phyloP scores from a whole-genome alignment of 2,888 invertebrate genomes.

The Plagodis pulveraria region DNA sequence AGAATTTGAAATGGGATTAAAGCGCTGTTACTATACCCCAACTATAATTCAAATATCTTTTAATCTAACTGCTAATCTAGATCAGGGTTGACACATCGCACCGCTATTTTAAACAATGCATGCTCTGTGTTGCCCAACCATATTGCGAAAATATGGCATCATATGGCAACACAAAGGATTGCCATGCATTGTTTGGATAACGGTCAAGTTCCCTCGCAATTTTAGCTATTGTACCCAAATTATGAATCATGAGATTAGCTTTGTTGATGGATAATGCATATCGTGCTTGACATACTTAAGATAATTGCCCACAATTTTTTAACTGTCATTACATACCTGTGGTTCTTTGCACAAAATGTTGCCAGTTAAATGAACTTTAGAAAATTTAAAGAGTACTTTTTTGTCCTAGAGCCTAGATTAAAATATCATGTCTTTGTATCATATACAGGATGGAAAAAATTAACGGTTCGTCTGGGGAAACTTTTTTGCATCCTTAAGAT shows the following conservation, averaged over 20 bases:
- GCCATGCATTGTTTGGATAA: slow-evolving; percentile 11
- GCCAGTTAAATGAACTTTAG: no score
- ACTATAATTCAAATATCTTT: no score
- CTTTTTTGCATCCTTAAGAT: no score
- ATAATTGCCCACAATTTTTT: background rate
- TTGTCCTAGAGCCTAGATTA: no score
- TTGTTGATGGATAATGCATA: background rate
- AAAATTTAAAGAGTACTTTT: no score
- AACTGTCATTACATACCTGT: no score
- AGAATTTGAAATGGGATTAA: no score
- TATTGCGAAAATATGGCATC: slow-evolving; percentile 6
- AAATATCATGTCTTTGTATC: no score
- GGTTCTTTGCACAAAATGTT: no score
- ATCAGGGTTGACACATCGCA: slow-evolving; percentile 16
- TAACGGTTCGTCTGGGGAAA: no score
- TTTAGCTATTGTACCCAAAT: slow-evolving; percentile 6
- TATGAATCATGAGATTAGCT: slow-evolving; percentile 15
- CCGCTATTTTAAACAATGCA: slow-evolving; percentile 6
- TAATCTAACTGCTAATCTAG: slow-evolving; percentile 14
- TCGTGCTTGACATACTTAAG: background rate
- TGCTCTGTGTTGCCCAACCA: slow-evolving; percentile 7
- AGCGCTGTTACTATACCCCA: no score
- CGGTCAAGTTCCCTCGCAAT: slow-evolving; percentile 10
- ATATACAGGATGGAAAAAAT: no score
- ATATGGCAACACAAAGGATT: slow-evolving; percentile 8